Evolutionary conservation across 1,140 invertebrate genomes (phyloP).

Genomic region (Drosophila mauritiana): DNA sequence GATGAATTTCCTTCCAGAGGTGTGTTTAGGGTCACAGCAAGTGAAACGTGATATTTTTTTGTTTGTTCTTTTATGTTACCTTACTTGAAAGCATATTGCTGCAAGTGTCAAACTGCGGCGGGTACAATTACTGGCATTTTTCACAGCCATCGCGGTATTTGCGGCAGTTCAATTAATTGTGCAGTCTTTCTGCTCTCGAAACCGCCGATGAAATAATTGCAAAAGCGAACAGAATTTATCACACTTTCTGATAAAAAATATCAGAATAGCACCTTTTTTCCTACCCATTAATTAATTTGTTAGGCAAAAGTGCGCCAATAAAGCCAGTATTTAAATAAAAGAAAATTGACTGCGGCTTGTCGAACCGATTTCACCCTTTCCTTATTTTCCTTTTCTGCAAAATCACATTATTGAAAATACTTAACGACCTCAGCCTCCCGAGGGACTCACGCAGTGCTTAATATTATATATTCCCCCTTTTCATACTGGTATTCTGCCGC

Average conservation of each 20-base stretch:
- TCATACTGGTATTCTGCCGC: conserved; percentile 31
- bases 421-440: conserved; percentile 3
- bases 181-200: conserved; percentile 4
- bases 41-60: conserved; percentile 18
- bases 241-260: background rate
- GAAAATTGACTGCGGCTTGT: background rate
- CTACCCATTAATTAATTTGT: background rate
- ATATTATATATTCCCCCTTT: conserved; percentile 22
- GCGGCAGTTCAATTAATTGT: conserved; percentile 37
- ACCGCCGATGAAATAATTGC: conserved; percentile 41
- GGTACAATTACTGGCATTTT: conserved; percentile 22
- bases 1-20: conserved; percentile 6
- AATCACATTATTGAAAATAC: conserved; percentile 49
- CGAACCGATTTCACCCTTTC: background rate
- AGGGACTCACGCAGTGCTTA: conserved; percentile 10
- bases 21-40: background rate
- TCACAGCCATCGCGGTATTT: conserved; percentile 8
- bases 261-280: background rate
- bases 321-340: conserved; percentile 12
- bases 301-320: background rate
- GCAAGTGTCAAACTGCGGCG: conserved; percentile 33
- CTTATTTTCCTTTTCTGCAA: background rate
- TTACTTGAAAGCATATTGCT: conserved; percentile 8
- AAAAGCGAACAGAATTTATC: background rate
- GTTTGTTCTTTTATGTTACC: conserved; percentile 16